Evolutionary conservation across 2,888 invertebrate species (phyloP).

Genomic region (Holacanthella duospinosa): DNA sequence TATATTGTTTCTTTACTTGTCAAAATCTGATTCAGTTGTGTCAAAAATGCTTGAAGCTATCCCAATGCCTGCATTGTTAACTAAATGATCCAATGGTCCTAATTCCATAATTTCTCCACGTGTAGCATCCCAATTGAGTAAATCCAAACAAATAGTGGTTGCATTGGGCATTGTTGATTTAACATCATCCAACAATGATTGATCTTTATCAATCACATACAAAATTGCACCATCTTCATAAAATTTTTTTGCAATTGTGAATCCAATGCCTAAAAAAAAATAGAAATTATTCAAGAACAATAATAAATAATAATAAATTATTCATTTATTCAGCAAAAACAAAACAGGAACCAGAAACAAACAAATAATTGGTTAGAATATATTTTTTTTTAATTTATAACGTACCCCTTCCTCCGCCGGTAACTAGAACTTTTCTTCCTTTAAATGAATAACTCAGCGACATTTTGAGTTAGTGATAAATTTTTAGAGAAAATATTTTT

Average conservation of each 20-base stretch:
- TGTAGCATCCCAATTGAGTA: neutral
- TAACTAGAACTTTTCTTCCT: constrained; percentile 13
- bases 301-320: neutral
- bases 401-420: constrained; percentile 16
- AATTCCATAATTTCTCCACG: neutral
- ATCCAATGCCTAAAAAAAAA: neutral
- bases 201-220: neutral
- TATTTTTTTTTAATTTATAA: neutral
- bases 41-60: neutral
- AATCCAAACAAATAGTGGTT: neutral
- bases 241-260: neutral
- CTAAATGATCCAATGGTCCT: neutral
- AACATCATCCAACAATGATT: neutral
- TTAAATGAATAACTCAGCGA: constrained; percentile 5
- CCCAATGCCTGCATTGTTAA: neutral
- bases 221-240: neutral
- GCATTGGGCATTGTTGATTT: neutral
- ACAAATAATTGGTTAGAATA: too few species aligned
- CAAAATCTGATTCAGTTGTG: neutral
- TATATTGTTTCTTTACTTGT: neutral
- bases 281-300: neutral
- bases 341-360: too few species aligned
- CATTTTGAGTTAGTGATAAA: too few species aligned
- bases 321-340: too few species aligned
- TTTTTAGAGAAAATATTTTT: too few species aligned